Evolutionary conservation across 2,113 vertebrate genomes (phyloP), one percentile per base, ranked within the genome.

Genomic region (Bufo bufo): DNA sequence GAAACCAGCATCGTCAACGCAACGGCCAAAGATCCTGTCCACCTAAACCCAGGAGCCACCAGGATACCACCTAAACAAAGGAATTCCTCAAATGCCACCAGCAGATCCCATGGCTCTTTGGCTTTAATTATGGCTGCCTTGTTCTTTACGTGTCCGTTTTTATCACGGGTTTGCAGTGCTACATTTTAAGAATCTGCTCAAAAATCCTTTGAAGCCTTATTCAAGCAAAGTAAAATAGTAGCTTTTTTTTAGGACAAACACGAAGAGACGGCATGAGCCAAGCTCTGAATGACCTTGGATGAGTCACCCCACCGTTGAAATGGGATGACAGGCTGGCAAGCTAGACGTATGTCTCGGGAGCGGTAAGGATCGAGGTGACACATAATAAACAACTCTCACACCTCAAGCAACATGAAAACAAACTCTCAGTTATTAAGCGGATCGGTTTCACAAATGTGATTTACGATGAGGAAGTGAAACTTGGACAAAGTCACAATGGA

Each of bases 401-500:
- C 77, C 81, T 52, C 80, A 75, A 89, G 45, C 49, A 69, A 45
- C 71, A 65, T 84, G 47, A 77, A 84, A 84, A 66, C 87, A 88
- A 77, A 82, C 45, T 82, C 61, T 72, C 82, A 23, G 77, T 71
- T 71, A 74, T 82, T 58, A 88, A 89, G 82, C 82, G 63, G 82
- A 71, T 84, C 72, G 81, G 59, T 69, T 88, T 84, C 58, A 66
- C 59, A 65, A 77, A 78, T 65, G 72, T 66, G 58, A 69, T 78
- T 78, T 84, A 63, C 74, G 66, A 56, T 23, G 52, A 47, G 50
- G 19, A 66, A 84, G 72, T 77, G 71, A 84, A 84, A 66, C 59
- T 87, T 87, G 77, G 85, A 87, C 77, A 87, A 79, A 81, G 82
- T 84, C 82, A 84, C 82, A n/a, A 49, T 84, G 82, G 49, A 84